A percentile compares a stretch with the other conserved stretches of the same genome.
These are phyloP conservation scores for Cybosia mesomella DNA, from an alignment of 2,888 invertebrate species.

Conservation along the genomic window DNA sequence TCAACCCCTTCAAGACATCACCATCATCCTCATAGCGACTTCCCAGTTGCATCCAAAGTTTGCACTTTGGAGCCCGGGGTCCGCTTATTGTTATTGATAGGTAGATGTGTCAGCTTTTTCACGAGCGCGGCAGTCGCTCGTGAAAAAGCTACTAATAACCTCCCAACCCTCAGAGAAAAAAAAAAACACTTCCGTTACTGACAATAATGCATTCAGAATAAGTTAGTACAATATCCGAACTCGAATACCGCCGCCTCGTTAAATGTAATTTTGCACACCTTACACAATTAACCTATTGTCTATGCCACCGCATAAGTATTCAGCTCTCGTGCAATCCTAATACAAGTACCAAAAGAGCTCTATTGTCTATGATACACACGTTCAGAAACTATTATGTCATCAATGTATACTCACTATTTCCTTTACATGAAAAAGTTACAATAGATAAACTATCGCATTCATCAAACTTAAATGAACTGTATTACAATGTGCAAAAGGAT, in stretches of 20 bases:
- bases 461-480: conserved; percentile 21
- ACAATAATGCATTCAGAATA: conserved; percentile 25
- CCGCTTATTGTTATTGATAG: too few relatives aligned
- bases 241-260: conserved; percentile 37
- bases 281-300: conserved; percentile 41
- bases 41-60: too few relatives aligned
- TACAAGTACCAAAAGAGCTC: conserved; percentile 48
- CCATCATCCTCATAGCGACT: too few relatives aligned
- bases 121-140: too few relatives aligned
- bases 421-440: conserved; percentile 54
- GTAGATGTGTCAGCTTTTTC: too few relatives aligned
- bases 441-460: not conserved
- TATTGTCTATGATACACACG: conserved; percentile 53
- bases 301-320: conserved; percentile 36
- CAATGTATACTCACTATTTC: conserved; percentile 53
- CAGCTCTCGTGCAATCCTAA: conserved; percentile 38
- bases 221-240: conserved; percentile 25
- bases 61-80: too few relatives aligned
- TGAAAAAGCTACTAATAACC: too few relatives aligned
- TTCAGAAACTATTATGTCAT: conserved; percentile 55
- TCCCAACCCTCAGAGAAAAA: too few relatives aligned
- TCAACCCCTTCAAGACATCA: too few relatives aligned
- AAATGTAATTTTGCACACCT: conserved; percentile 39
- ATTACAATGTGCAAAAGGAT: not conserved
- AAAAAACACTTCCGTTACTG: not conserved